These are phyloP conservation scores for Chrysotoxum bicinctum DNA, from an alignment of 2,888 invertebrate genomes.

Conservation along the genomic window DNA sequence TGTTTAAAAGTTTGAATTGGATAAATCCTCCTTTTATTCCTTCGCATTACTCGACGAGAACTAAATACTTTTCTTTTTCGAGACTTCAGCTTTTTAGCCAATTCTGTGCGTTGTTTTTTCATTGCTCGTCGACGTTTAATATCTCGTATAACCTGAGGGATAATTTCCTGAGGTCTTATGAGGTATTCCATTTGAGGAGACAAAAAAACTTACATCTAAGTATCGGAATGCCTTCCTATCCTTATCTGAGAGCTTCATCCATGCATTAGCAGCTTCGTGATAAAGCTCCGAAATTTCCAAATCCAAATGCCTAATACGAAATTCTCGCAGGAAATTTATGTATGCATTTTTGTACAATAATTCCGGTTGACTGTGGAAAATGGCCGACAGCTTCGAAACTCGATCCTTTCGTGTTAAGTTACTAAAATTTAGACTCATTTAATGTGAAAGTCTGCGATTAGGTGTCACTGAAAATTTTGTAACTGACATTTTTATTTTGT, in stretches of 20 bases:
- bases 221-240: slow-evolving; percentile 15
- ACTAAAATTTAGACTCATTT: slow-evolving; percentile 15
- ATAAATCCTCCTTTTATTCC: neutral
- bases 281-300: slow-evolving; percentile 23
- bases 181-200: neutral
- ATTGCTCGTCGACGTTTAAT: slow-evolving; percentile 15
- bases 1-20: neutral
- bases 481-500: neutral
- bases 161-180: neutral
- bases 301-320: slow-evolving; percentile 44
- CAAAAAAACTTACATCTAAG: slow-evolving; percentile 18
- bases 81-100: neutral
- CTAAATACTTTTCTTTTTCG: neutral
- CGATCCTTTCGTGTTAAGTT: no score
- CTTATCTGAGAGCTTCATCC: slow-evolving; percentile 15
- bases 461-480: neutral
- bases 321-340: slow-evolving; percentile 61
- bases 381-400: neutral
- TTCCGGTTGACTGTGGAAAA: slow-evolving; percentile 48
- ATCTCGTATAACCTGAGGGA: slow-evolving; percentile 40
- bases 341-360: slow-evolving; percentile 57
- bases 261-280: slow-evolving; percentile 26
- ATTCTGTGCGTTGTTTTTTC: neutral
- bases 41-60: neutral
- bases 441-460: neutral